Percentiles rank a stretch among this genome's conserved stretches.
Conservation (phyloP, 2,888 invertebrate species). For the Mimachlamys varia region DNA sequence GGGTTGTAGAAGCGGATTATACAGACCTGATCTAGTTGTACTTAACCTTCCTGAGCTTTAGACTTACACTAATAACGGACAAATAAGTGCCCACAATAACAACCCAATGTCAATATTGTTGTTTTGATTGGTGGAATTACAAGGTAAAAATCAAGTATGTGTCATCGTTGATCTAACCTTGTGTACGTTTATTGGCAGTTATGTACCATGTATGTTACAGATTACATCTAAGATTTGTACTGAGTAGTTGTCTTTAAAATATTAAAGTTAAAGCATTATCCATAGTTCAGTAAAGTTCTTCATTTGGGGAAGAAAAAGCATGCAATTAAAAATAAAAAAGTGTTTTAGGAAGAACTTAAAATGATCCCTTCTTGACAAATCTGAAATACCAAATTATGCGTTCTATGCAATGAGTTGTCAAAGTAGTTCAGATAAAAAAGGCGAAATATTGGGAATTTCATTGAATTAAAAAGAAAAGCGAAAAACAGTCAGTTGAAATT, state of each 20-base stretch:
- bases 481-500: too few relatives aligned
- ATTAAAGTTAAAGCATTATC: neutral
- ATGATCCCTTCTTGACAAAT: too few relatives aligned
- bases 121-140: neutral
- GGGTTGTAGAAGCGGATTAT: neutral
- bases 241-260: neutral
- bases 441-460: too few relatives aligned
- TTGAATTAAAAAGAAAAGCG: too few relatives aligned
- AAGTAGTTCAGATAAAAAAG: too few relatives aligned
- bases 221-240: neutral
- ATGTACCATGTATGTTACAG: neutral
- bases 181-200: neutral
- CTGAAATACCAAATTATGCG: too few relatives aligned
- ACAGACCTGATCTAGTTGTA: neutral
- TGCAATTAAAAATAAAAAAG: too few relatives aligned
- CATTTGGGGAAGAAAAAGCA: neutral
- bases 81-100: neutral
- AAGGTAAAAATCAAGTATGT: neutral
- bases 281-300: too few relatives aligned
- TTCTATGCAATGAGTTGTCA: too few relatives aligned
- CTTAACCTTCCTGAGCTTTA: neutral
- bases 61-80: neutral
- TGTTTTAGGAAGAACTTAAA: too few relatives aligned
- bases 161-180: neutral
- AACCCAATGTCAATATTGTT: slow-evolving; percentile 3